Conservation (phyloP, 1,140 invertebrate species). For the Drosophila tani region DNA sequence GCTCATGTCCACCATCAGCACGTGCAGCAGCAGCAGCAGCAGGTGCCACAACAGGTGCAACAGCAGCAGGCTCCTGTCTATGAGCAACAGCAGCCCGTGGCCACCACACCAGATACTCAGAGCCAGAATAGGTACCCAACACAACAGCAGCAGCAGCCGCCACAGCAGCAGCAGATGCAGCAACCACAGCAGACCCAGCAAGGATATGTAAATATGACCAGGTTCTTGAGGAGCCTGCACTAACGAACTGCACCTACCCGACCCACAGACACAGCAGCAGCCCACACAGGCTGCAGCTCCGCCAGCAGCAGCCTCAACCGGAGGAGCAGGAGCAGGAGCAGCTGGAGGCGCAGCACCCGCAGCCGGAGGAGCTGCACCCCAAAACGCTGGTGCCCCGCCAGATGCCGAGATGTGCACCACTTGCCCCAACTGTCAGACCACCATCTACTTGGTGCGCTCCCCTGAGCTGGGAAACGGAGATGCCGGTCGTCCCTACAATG, state of each 20-base stretch:
- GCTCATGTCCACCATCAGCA: constrained; percentile 62
- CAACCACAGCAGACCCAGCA: constrained; percentile 36
- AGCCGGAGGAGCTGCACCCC: background rate
- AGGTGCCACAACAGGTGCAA: constrained; percentile 15
- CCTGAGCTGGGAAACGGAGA: constrained; percentile 69
- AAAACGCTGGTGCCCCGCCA: constrained; percentile 4
- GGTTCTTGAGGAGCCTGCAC: background rate
- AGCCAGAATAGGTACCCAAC: constrained; percentile 15
- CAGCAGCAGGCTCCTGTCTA: constrained; percentile 19
- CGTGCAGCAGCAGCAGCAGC: constrained; percentile 11
- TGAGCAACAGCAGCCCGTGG: constrained; percentile 32
- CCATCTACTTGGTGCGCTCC: constrained; percentile 74
- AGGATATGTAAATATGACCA: constrained; percentile 61
- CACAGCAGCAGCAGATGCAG: constrained; percentile 35
- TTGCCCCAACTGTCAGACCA: constrained; percentile 81
- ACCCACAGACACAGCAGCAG: constrained; percentile 49
- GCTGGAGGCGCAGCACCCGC: background rate
- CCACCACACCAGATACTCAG: constrained; percentile 24
- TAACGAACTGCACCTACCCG: constrained; percentile 1
- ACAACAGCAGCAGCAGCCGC: constrained; percentile 38
- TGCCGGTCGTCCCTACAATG: constrained; percentile 42
- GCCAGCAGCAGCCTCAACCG: background rate
- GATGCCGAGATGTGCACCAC: constrained; percentile 81
- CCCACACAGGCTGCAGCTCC: background rate
- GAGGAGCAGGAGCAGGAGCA: constrained; percentile 5